Percentiles rank a stretch among this genome's conserved stretches.
Conservation (phyloP, 2,113 vertebrate species). For the Delphinapterus leucas region DNA sequence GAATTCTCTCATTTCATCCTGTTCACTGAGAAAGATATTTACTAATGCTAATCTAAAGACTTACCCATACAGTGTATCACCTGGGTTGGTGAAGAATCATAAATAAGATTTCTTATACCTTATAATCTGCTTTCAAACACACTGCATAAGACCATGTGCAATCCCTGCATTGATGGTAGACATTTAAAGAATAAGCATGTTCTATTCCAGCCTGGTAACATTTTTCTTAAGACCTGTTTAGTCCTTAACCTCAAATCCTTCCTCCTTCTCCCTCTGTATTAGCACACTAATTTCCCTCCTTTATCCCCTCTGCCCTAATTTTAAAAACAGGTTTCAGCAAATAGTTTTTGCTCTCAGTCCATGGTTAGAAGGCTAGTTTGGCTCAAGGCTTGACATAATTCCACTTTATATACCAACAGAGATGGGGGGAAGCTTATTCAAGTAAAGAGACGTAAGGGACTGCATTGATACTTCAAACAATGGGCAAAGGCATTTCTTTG, state of each 20-base stretch:
- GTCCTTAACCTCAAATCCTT: neutral
- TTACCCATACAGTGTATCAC: rapidly evolving
- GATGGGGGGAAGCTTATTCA: neutral
- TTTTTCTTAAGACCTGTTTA: neutral
- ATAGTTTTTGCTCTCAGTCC: neutral
- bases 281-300: neutral
- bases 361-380: neutral
- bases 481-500: neutral
- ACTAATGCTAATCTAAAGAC: neutral
- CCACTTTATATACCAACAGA: neutral
- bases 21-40: neutral
- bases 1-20: neutral
- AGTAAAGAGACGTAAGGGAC: neutral
- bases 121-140: neutral
- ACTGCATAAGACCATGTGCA: rapidly evolving
- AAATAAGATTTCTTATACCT: neutral
- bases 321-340: neutral
- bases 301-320: neutral
- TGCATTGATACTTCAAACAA: neutral
- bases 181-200: neutral
- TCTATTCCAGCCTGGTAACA: rapidly evolving
- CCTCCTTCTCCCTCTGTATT: neutral
- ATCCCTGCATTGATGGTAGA: neutral
- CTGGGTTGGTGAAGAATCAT: neutral
- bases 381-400: neutral